Percentiles rank a stretch among this genome's conserved stretches.
Evolutionary conservation across 2,888 invertebrate genomes (phyloP).

Genomic region (Platypus cylindrus): DNA sequence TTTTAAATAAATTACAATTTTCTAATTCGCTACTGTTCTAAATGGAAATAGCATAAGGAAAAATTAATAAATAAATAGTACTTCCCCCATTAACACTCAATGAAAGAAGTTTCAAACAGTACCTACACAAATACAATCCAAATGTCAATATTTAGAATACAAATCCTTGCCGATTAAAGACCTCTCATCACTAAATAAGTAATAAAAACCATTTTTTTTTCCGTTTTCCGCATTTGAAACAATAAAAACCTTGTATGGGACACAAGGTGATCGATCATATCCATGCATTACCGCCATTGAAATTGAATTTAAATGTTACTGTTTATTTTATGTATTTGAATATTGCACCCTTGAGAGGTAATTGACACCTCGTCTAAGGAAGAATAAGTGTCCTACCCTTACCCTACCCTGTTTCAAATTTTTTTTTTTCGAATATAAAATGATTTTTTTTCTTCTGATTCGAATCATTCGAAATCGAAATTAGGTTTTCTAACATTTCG

Average conservation of each 20-base stretch:
- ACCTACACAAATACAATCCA: too few relatives aligned
- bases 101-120: too few relatives aligned
- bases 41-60: too few relatives aligned
- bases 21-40: too few relatives aligned
- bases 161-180: too few relatives aligned
- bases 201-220: too few relatives aligned
- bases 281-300: slow-evolving; percentile 20
- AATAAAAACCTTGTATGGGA: slow-evolving; percentile 26
- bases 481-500: slow-evolving; percentile 11
- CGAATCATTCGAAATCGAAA: slow-evolving; percentile 17
- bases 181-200: too few relatives aligned
- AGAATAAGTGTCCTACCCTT: too few relatives aligned
- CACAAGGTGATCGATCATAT: slow-evolving; percentile 25
- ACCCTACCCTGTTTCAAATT: slow-evolving; percentile 16
- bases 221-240: slow-evolving; percentile 25
- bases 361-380: slow-evolving; percentile 21
- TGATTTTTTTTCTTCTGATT: slow-evolving; percentile 12
- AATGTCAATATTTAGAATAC: too few relatives aligned
- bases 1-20: too few relatives aligned
- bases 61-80: too few relatives aligned
- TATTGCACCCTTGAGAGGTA: slow-evolving; percentile 24
- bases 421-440: slow-evolving; percentile 17
- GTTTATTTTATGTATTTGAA: slow-evolving; percentile 17
- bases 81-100: too few relatives aligned
- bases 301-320: slow-evolving; percentile 19